A percentile compares a stretch with the other conserved stretches of the same genome.
These are phyloP conservation scores for Lophotriccus pileatus DNA, from an alignment of 2,797 vertebrate genomes.

Conservation along the genomic window DNA sequence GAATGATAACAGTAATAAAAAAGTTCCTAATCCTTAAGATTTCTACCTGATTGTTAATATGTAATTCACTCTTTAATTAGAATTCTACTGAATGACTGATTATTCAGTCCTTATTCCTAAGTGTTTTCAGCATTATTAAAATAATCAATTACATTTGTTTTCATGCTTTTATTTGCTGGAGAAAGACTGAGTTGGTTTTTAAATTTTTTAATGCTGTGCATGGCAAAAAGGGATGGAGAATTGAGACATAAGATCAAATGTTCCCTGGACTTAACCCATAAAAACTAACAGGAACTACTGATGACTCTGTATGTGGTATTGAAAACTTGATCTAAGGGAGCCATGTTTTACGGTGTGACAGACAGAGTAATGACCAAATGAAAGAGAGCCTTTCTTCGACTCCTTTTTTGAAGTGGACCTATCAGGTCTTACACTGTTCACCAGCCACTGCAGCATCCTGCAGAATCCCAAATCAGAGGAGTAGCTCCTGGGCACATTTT, in stretches of 20 bases:
- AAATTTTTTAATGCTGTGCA: background rate
- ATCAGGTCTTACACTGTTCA: background rate
- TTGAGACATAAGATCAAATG: conserved; percentile 33
- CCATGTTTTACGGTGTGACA: background rate
- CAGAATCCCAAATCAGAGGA: background rate
- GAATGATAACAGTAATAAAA: background rate
- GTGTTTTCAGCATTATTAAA: conserved; percentile 39
- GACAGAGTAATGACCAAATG: conserved; percentile 4
- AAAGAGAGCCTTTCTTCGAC: background rate
- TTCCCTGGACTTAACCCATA: conserved; percentile 30
- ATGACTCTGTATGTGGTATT: conserved; percentile 28
- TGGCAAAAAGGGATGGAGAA: background rate
- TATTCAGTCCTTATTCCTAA: conserved; percentile 24
- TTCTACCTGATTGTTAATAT: conserved; percentile 38
- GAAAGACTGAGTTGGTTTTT: background rate
- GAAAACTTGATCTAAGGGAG: conserved; percentile 14
- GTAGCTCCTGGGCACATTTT: background rate
- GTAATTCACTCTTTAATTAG: conserved; percentile 60
- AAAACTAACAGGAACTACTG: conserved; percentile 48
- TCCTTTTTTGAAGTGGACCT: background rate
- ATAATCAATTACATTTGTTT: conserved; percentile 47
- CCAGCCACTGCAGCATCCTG: background rate
- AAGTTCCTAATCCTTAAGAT: background rate
- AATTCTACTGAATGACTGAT: conserved; percentile 35
- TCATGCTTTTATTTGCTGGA: background rate